Conservation (phyloP, 2,113 vertebrate species). For the Forbesichthys agassizii region DNA sequence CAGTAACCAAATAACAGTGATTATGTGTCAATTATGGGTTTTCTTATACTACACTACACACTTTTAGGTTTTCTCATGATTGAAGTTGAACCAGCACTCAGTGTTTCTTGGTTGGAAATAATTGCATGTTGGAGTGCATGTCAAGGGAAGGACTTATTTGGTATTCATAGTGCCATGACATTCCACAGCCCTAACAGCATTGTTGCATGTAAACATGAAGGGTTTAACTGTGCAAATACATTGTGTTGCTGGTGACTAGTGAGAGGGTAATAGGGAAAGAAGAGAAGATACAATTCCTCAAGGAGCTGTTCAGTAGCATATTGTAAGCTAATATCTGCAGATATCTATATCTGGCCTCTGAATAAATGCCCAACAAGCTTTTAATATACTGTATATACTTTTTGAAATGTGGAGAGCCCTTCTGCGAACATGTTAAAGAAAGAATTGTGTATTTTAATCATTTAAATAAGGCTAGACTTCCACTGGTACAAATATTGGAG, state of each 20-base stretch:
- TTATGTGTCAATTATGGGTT: not conserved
- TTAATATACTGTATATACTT: too few species aligned
- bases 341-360: too few species aligned
- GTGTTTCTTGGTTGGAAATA: constrained; percentile 27
- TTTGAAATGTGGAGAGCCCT: too few species aligned
- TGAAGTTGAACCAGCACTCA: constrained; percentile 52
- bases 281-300: constrained; percentile 58
- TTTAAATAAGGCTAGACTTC: too few species aligned
- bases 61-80: constrained; percentile 24
- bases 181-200: constrained; percentile 14
- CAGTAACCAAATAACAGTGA: too few species aligned
- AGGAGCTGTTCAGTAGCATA: constrained; percentile 27
- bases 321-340: not conserved
- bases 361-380: too few species aligned
- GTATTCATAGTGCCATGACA: constrained; percentile 49
- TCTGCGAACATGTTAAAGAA: too few species aligned
- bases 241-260: constrained; percentile 31
- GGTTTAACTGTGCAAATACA: constrained; percentile 27
- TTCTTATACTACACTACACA: not conserved
- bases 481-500: too few species aligned
- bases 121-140: constrained; percentile 53
- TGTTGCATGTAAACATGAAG: constrained; percentile 48
- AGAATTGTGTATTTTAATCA: too few species aligned
- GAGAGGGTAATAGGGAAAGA: constrained; percentile 51
- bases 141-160: constrained; percentile 27